Base-by-base conservation (phyloP, 2,113 vertebrate species). In the Oncorhynchus keta region DNA sequence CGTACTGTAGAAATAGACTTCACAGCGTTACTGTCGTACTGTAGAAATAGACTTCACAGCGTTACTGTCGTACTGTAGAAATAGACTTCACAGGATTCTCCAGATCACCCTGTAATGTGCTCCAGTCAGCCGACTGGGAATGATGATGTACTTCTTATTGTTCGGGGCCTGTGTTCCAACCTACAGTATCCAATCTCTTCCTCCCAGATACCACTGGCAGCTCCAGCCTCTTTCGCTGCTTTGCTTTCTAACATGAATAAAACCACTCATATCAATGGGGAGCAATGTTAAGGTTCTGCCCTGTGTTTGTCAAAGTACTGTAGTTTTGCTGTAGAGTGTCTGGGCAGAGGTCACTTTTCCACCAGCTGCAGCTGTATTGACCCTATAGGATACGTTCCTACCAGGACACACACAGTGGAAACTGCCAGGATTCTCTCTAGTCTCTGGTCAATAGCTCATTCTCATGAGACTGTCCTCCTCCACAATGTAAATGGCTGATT, bases 401-500 rank as follows among this genome's bases (percentile, higher is more conserved):
- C 22, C 7, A 4, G 24, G 73, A 69, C 59, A 62, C 62, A 61
- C 8, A 11, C 57, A 45, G 69, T 57, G 68, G 68, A 11, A 59
- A 64, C 20, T 35, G 51, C 72, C 13, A 57, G 66, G 76, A 80
- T 79, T 78, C 59, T 57, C 55, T 59, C 67, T 55, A 9, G 51
- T 55, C 51, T 55, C 13, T 30, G 51, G 51, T 55, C 51, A 18
- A 18, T 55, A 14, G 51, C 5, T 55, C 51, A 77, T 76, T 28
- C 72, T 72, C 9, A 16, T 65, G 77, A 22, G 82, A 83, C 78
- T 72, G 16, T 76, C 62, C 68, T 71, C 45, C 68, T 30, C 16
- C n/a, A 0, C 70, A 13, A 76, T 72, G 78, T 87, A 84, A 90
- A 88, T 89, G 80, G 84, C 78, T 48, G 78, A 66, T 79, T 88